Percentiles rank a stretch among this genome's conserved stretches.
phyloP scores from a whole-genome alignment of 2,113 vertebrate species.

The Ochotona princeps region DNA sequence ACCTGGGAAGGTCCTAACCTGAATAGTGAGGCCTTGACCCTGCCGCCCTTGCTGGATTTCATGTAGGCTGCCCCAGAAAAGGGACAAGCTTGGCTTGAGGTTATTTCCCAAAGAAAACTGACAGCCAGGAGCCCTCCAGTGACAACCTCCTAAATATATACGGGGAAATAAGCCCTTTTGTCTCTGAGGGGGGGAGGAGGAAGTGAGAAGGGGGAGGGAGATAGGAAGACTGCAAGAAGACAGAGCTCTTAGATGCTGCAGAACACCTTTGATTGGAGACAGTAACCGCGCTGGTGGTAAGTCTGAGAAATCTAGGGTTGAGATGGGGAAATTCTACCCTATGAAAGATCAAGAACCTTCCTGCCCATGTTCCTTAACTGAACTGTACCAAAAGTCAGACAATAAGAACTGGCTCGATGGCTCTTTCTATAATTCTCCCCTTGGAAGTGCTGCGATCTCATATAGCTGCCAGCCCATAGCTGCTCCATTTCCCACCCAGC shows the following conservation, averaged over 20 bases:
- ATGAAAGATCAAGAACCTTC: constrained; percentile 27
- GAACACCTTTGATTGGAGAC: constrained; percentile 61
- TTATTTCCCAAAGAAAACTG: background rate
- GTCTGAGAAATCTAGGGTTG: background rate
- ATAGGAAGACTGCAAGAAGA: background rate
- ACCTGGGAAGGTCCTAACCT: background rate
- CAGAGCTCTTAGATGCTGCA: background rate
- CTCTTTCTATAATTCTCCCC: too few species aligned
- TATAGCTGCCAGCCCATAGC: too few species aligned
- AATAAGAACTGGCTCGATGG: background rate
- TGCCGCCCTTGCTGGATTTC: background rate
- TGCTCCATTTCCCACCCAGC: too few species aligned
- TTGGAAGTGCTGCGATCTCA: too few species aligned
- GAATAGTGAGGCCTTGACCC: background rate
- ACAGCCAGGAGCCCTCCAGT: background rate
- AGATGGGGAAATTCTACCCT: constrained; percentile 33
- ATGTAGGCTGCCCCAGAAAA: background rate
- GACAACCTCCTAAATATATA: background rate
- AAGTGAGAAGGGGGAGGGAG: background rate
- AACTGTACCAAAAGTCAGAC: constrained; percentile 89
- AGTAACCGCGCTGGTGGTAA: background rate
- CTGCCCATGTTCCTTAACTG: constrained; percentile 73
- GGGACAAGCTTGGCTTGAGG: background rate
- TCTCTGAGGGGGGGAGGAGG: too few species aligned
- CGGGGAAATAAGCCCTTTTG: too few species aligned